Base-by-base conservation (phyloP, 2,888 invertebrate species). In the Brassicogethes aeneus region DNA sequence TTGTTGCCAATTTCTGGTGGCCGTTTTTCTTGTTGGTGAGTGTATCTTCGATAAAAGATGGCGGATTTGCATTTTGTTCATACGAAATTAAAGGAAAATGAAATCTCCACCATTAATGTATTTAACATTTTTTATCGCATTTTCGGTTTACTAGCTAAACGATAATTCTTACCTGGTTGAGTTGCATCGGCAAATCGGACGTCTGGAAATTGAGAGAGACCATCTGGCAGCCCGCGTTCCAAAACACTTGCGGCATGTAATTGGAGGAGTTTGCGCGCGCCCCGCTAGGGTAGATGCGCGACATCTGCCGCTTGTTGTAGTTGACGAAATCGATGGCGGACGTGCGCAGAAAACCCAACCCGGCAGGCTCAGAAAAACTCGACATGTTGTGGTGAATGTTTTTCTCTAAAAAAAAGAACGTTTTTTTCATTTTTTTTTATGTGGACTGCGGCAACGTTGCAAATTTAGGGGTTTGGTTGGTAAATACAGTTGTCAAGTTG, bases 151-250 rank as follows among this genome's bases (percentile, higher is more conserved):
- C n/a, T n/a, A n/a, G n/a, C n/a, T n/a, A n/a, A n/a, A n/a, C n/a
- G n/a, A n/a, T n/a, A n/a, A n/a, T n/a, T n/a, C n/a, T n/a, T n/a
- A n/a, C n/a, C n/a, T 97, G 95, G 72, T 99, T 99, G 48, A 99
- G 75, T 72, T 99, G 99, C 97, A 99, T 99, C 29, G 96, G 96
- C 59, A 99, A 74, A 74, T 99, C 99, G 3, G 86, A 85, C 12
- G 97, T 97, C 77, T 99, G 99, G 74, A 99, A 99, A 75, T 99
- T 99, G 32, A 99, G 76, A 1, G 99, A 94, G 15, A 99, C 99
- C 97, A 91, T 90, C 74, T 99, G 99, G 69, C 96, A 97, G 46
- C 99, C 99, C 29, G 97, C 97, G 73, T 99, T 99, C 99, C 99
- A 99, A 74, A 99, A 99, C 66, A 90, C 90, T 80, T 97, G 97